phyloP scores from a whole-genome alignment of 2,113 vertebrate genomes.

The Laterallus jamaicensis region DNA sequence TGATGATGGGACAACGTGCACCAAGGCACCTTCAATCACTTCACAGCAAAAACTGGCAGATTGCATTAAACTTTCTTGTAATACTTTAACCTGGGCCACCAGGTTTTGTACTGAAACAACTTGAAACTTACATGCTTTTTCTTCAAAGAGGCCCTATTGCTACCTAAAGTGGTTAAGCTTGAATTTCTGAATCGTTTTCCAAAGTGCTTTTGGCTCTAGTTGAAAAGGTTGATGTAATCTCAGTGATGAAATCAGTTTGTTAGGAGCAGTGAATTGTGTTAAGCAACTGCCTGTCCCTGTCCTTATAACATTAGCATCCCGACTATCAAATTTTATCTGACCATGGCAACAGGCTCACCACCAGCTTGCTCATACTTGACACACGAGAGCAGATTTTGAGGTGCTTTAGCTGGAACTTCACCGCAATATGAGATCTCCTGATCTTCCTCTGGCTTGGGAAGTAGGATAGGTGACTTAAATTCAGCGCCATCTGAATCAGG shows the following conservation, averaged over 20 bases:
- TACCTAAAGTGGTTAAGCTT: neutral
- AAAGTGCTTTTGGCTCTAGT: neutral
- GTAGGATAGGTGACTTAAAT: neutral
- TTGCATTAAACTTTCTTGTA: neutral
- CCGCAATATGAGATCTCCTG: neutral
- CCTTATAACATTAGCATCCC: neutral
- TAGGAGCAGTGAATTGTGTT: neutral
- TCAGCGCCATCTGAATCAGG: neutral
- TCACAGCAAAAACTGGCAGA: neutral
- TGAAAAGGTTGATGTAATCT: neutral
- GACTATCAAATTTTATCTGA: neutral
- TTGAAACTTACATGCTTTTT: neutral
- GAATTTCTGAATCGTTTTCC: neutral
- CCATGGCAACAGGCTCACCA: neutral
- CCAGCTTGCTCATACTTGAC: fast-evolving
- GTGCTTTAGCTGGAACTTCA: neutral
- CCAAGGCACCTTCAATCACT: neutral
- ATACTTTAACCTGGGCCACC: neutral
- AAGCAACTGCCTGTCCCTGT: fast-evolving
- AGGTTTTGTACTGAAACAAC: neutral
- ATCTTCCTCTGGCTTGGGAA: neutral
- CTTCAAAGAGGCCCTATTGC: neutral
- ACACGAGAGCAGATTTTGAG: neutral
- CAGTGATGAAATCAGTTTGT: neutral
- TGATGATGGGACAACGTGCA: neutral